These are phyloP conservation scores for Aldabrachelys gigantea DNA, from an alignment of 2,113 vertebrate genomes.

Conservation along the genomic window DNA sequence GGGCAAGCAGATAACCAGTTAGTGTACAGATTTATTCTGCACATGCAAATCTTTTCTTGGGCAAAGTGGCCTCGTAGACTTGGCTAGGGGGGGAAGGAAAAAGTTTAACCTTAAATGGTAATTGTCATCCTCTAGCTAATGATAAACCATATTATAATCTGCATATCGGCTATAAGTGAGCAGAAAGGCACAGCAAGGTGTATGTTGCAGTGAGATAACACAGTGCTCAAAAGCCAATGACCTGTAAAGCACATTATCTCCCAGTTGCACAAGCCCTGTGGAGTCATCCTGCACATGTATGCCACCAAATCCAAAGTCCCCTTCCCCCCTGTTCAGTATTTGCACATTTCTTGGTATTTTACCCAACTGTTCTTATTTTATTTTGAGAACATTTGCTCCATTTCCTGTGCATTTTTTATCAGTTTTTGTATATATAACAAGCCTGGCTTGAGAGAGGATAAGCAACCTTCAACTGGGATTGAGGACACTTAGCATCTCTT, in stretches of 20 bases:
- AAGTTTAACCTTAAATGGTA: conserved; percentile 68
- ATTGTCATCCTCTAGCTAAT: conserved; percentile 68
- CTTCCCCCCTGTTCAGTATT: neutral
- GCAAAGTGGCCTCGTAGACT: conserved; percentile 46
- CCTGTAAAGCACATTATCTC: conserved; percentile 67
- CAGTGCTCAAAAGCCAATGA: conserved; percentile 47
- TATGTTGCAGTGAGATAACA: conserved; percentile 67
- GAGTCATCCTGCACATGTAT: neutral
- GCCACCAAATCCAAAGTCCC: neutral
- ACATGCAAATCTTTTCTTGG: conserved; percentile 64
- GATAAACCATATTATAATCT: conserved; percentile 65
- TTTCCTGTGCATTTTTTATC: rapidly evolving
- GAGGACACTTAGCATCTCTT: neutral
- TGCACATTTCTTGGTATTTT: neutral
- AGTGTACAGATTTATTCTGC: conserved; percentile 62
- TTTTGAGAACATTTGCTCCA: neutral
- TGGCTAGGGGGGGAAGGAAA: conserved; percentile 48
- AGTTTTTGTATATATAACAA: rapidly evolving
- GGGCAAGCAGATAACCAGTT: conserved; percentile 33
- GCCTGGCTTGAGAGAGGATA: rapidly evolving
- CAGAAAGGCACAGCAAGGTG: conserved; percentile 70
- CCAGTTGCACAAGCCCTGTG: conserved; percentile 9
- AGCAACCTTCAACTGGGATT: neutral
- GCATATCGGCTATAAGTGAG: conserved; percentile 59
- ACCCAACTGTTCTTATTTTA: rapidly evolving